Percentiles rank a stretch among this genome's conserved stretches.
Evolutionary conservation across 2,888 invertebrate species (phyloP).

Genomic region (Serrognathus titanus): DNA sequence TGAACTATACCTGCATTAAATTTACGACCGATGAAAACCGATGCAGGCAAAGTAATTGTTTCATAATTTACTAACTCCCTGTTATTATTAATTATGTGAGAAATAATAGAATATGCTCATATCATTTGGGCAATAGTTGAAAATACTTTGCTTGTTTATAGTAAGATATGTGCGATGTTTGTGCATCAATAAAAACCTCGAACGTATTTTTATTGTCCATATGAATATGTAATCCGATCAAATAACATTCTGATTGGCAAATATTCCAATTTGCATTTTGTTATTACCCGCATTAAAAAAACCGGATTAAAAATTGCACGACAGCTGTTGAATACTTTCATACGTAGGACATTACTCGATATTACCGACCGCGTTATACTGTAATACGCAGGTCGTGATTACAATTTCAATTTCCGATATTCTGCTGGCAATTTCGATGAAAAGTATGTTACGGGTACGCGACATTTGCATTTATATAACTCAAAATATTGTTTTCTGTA

Average conservation of each 20-base stretch:
- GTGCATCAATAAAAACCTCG: no score
- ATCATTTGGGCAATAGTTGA: no score
- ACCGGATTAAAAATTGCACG: background rate
- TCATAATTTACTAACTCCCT: no score
- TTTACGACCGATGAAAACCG: background rate
- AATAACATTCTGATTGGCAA: no score
- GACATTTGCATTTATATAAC: conserved; percentile 29
- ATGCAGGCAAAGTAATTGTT: background rate
- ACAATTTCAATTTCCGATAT: conserved; percentile 29
- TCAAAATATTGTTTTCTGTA: conserved; percentile 13
- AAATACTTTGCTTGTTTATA: no score
- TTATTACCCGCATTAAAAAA: background rate
- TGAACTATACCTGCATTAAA: background rate
- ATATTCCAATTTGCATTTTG: background rate
- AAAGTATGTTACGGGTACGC: conserved; percentile 17
- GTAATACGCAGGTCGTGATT: conserved; percentile 17
- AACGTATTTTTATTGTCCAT: no score
- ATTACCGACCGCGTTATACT: conserved; percentile 12
- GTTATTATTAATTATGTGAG: no score
- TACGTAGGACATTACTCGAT: background rate
- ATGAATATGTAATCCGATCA: no score
- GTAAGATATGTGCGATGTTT: no score
- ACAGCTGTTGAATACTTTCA: background rate
- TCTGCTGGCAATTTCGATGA: conserved; percentile 9
- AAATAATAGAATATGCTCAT: no score